Evolutionary conservation across 2,113 vertebrate species (phyloP).

Genomic region (Mastomys coucha): DNA sequence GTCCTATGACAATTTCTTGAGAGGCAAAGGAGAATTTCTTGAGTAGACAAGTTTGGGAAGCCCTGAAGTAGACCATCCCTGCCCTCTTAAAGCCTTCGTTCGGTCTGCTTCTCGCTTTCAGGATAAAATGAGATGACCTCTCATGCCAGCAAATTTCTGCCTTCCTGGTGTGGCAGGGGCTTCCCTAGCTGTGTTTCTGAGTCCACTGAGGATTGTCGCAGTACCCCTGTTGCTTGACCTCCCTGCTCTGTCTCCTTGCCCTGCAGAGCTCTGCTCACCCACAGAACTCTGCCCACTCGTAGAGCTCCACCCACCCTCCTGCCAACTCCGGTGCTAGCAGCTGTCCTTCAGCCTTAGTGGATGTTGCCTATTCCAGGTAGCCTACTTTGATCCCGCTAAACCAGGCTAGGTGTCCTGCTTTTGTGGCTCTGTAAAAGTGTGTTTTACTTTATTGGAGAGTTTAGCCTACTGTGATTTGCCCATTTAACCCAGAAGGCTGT

Average conservation of each 20-base stretch:
- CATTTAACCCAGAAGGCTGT: background rate
- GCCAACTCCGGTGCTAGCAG: background rate
- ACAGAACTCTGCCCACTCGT: background rate
- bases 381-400: background rate
- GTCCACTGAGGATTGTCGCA: background rate
- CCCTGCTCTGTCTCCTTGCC: background rate
- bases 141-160: background rate
- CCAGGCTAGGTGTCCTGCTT: background rate
- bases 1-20: no score
- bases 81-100: background rate
- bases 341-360: background rate
- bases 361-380: constrained; percentile 1
- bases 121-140: background rate
- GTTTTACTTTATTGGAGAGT: background rate
- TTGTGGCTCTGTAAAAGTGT: background rate
- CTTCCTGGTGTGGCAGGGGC: background rate
- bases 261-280: background rate
- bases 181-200: background rate
- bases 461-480: background rate
- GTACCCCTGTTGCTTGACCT: background rate
- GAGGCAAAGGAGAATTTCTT: background rate
- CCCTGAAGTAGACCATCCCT: background rate
- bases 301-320: background rate
- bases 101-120: background rate
- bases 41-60: background rate